Conservation (phyloP, 2,113 vertebrate species). For the Oplegnathus fasciatus region DNA sequence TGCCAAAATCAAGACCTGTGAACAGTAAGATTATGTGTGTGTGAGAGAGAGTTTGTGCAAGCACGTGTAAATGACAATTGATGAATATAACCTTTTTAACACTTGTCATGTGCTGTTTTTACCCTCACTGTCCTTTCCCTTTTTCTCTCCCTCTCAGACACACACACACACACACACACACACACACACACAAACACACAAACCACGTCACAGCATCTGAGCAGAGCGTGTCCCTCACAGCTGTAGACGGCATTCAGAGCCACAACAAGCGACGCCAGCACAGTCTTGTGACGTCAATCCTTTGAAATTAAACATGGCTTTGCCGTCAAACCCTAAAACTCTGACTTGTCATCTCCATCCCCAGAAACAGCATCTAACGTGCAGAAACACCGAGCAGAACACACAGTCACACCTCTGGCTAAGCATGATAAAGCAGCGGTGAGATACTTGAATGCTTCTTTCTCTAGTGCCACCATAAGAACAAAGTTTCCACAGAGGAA, state of each 20-base stretch:
- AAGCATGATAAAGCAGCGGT: constrained; percentile 8
- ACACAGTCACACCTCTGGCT: constrained; percentile 2
- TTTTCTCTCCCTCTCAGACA: not conserved
- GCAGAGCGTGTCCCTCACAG: constrained; percentile 57
- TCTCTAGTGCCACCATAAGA: not conserved
- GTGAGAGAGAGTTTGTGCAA: constrained; percentile 29
- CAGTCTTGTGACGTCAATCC: constrained; percentile 36
- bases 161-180: not conserved
- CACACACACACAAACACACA: constrained; percentile 14
- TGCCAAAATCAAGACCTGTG: constrained; percentile 66
- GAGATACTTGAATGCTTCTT: not conserved
- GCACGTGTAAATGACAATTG: constrained; percentile 51
- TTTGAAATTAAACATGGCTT: constrained; percentile 45
- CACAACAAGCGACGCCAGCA: not conserved
- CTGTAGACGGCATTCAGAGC: constrained; percentile 23
- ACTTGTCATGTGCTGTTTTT: constrained; percentile 56
- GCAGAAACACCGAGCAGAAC: constrained; percentile 1
- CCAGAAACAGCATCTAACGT: not conserved
- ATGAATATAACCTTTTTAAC: constrained; percentile 74
- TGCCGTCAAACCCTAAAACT: constrained; percentile 11
- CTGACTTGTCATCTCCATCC: constrained; percentile 15
- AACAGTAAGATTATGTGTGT: constrained; percentile 47
- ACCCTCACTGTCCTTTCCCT: constrained; percentile 15
- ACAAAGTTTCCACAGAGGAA: not conserved
- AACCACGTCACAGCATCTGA: constrained; percentile 43